Percentiles rank a stretch among this genome's conserved stretches.
Evolutionary conservation across 2,888 invertebrate genomes (phyloP).

Genomic region (Cephus rjabovi): DNA sequence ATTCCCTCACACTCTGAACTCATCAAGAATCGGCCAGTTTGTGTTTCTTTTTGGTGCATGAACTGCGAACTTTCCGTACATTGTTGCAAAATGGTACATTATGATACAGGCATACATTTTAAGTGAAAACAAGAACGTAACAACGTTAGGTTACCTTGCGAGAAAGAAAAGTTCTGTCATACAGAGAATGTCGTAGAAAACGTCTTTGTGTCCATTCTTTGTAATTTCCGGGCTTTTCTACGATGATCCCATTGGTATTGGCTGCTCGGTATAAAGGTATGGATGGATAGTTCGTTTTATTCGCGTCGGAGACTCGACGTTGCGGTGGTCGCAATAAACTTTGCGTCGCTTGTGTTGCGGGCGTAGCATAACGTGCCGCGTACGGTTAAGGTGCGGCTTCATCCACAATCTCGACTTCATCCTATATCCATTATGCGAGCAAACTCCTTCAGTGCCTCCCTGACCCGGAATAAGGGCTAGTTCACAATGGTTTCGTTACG

Average conservation of each 20-base stretch:
- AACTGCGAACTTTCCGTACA: no score
- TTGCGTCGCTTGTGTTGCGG: constrained; percentile 51
- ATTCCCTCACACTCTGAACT: no score
- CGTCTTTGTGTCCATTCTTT: no score
- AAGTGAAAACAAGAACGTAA: no score
- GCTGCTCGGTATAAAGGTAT: neutral
- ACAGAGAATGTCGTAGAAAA: no score
- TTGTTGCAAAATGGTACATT: no score
- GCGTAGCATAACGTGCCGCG: constrained; percentile 53
- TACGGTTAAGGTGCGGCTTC: constrained; percentile 28
- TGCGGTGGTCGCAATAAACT: constrained; percentile 56
- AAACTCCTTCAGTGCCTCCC: constrained; percentile 40
- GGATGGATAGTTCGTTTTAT: neutral
- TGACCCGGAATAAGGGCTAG: constrained; percentile 42
- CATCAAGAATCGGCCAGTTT: no score
- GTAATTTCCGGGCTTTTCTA: no score
- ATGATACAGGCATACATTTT: no score
- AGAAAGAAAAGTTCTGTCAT: no score
- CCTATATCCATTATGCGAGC: constrained; percentile 53
- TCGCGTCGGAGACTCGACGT: constrained; percentile 27
- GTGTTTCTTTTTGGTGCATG: no score
- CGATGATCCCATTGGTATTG: neutral
- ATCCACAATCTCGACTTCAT: constrained; percentile 44
- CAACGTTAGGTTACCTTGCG: no score
- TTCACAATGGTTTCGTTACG: constrained; percentile 35